Percentiles rank a stretch among this genome's conserved stretches.
These are phyloP conservation scores for Chrysogorgia sp. DNA, from an alignment of 92 coral and sea anemone genomes.

Conservation along the genomic window DNA sequence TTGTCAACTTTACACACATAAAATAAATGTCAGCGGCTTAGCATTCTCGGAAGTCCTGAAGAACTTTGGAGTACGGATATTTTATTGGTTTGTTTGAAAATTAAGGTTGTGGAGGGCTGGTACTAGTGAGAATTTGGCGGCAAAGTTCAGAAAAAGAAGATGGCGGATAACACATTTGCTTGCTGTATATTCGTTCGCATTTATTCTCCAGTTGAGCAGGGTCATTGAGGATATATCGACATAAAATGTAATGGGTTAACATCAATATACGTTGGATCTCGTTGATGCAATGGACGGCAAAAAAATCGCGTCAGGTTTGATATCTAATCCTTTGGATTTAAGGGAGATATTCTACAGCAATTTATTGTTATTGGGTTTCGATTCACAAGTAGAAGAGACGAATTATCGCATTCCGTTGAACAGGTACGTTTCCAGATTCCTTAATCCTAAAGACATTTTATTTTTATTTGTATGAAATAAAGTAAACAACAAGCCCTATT, in stretches of 20 bases:
- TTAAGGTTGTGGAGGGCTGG: not conserved
- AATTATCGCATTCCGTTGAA: constrained; percentile 90
- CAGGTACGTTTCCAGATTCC: constrained; percentile 58
- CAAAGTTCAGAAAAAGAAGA: constrained; percentile 21
- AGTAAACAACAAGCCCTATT: too few species aligned
- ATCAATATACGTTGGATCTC: not conserved
- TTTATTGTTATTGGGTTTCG: constrained; percentile 88
- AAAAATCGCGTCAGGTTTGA: constrained; percentile 58
- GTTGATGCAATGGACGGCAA: constrained; percentile 6
- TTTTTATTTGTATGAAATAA: too few species aligned
- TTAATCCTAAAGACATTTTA: too few species aligned
- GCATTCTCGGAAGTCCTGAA: too few species aligned
- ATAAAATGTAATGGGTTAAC: not conserved
- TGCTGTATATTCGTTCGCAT: not conserved
- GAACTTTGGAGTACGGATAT: not conserved
- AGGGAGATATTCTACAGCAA: constrained; percentile 86
- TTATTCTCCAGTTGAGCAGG: constrained; percentile 10
- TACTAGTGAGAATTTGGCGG: constrained; percentile 25
- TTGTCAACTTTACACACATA: too few species aligned
- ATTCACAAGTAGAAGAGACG: constrained; percentile 86
- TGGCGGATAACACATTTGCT: constrained; percentile 6
- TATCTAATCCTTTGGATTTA: constrained; percentile 84
- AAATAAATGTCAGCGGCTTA: too few species aligned
- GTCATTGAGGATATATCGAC: not conserved
- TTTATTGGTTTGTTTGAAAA: not conserved